Evolutionary conservation across 2,888 invertebrate genomes (phyloP).

Genomic region (Scelioninae gen. 1): DNA sequence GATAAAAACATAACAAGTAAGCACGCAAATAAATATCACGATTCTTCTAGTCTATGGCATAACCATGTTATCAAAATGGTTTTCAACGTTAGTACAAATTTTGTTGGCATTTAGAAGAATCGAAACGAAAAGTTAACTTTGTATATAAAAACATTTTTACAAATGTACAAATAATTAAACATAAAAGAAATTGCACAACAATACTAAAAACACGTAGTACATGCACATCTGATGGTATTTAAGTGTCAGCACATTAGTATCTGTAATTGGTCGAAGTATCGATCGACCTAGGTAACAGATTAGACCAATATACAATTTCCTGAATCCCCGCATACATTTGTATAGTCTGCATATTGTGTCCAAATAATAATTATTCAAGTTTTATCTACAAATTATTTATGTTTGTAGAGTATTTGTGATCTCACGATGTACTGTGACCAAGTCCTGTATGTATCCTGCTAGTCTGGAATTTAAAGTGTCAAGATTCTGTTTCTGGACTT

Average conservation of each 20-base stretch:
- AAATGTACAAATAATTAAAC: constrained; percentile 46
- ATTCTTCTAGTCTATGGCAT: constrained; percentile 19
- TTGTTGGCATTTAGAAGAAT: constrained; percentile 27
- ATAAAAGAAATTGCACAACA: constrained; percentile 52
- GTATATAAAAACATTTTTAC: constrained; percentile 52
- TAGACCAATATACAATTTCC: constrained; percentile 66
- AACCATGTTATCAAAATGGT: constrained; percentile 12
- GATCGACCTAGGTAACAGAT: constrained; percentile 63
- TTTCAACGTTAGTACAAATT: too few relatives aligned
- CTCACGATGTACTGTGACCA: constrained; percentile 93
- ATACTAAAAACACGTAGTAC: constrained; percentile 34
- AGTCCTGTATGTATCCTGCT: constrained; percentile 91
- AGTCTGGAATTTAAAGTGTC: constrained; percentile 93
- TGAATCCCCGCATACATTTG: constrained; percentile 46
- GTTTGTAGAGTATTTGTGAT: constrained; percentile 92
- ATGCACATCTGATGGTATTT: constrained; percentile 47
- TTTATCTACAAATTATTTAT: constrained; percentile 85
- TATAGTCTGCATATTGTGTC: constrained; percentile 70
- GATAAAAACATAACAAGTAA: constrained; percentile 30
- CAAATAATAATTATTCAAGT: constrained; percentile 75
- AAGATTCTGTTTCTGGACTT: constrained; percentile 92
- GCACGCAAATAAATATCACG: constrained; percentile 22
- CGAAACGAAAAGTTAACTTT: constrained; percentile 1
- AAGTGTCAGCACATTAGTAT: constrained; percentile 58
- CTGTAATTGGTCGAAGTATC: constrained; percentile 43